Evolutionary conservation across 2,797 vertebrate genomes (phyloP), one percentile per base, ranked within the genome.

Genomic region (Microtus agrestis): DNA sequence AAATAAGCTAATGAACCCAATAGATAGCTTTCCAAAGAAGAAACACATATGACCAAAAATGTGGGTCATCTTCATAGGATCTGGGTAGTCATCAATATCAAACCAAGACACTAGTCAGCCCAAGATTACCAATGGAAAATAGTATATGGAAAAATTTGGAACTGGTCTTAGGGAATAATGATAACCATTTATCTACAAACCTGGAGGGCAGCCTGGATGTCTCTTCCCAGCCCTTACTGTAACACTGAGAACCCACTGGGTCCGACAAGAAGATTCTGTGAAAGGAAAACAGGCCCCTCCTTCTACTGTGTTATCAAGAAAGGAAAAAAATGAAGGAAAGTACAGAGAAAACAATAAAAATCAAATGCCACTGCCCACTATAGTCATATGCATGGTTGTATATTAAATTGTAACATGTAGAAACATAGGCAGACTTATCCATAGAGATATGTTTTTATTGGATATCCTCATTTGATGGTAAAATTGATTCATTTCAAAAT

Each of bases 401-500:
- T 73, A 29, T 89, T 77, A 91, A 46, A 3, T 78, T 6, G 87
- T 40, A 85, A 74, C 14, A 85, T 31, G 46, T 8, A 85, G 1
- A 21, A 1, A 94, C 59, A 92, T 37, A 93, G 12, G 65, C 61
- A 89, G 43, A 74, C 1, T 48, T 3, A 78, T 12, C 27, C 9
- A 31, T 82, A 82, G 80, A 96, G 34, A 94, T 46, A 69, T 87
- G 95, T 81, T 95, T 94, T 61, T 25, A 92, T 77, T 95, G 74
- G 46, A 82, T 71, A 37, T 46, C 86, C 25, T 91, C 81, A 79
- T 23, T 40, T 93, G 23, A 17, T 92, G 85, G 78, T 87, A 91
- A 91, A 91, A 91, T 82, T 54, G 81, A 67, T 84, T 93, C 67
- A 46, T 21, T 87, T 96, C 67, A 71, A 87, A 96, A 87, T 93